These are phyloP conservation scores for Prionailurus bengalensis DNA, from an alignment of 2,113 vertebrate species.

Conservation along the genomic window DNA sequence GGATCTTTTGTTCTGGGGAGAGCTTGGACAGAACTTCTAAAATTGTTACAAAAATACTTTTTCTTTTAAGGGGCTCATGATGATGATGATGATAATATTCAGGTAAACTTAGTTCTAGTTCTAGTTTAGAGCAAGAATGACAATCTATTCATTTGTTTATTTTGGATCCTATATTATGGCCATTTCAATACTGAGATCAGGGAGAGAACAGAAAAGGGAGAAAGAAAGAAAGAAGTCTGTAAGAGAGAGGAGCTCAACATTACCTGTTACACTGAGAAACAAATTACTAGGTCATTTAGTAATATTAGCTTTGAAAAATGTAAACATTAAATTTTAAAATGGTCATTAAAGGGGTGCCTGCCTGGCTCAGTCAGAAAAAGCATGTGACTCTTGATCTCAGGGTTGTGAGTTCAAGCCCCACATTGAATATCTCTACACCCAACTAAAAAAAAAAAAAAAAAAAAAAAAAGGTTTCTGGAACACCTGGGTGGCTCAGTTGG, in stretches of 20 bases:
- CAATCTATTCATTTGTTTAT: neutral
- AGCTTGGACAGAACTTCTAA: neutral
- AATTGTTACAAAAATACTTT: neutral
- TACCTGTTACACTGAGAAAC: neutral
- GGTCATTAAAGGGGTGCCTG: neutral
- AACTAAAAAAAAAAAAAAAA: no score
- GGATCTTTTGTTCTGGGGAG: neutral
- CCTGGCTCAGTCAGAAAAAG: no score
- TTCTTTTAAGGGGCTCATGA: neutral
- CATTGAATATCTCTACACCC: no score
- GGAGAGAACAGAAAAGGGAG: neutral
- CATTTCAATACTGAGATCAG: neutral
- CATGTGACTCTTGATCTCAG: no score
- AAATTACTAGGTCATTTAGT: neutral
- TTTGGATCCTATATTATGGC: neutral
- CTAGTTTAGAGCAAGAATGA: neutral
- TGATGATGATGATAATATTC: neutral
- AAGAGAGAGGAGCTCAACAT: neutral
- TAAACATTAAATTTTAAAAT: neutral
- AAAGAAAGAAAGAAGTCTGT: neutral
- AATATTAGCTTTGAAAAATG: neutral
- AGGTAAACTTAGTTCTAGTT: neutral
- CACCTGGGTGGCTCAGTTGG: no score
- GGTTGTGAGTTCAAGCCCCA: no score
- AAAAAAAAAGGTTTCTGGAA: no score